phyloP scores from a whole-genome alignment of 2,797 vertebrate genomes.

The Erethizon dorsatum region DNA sequence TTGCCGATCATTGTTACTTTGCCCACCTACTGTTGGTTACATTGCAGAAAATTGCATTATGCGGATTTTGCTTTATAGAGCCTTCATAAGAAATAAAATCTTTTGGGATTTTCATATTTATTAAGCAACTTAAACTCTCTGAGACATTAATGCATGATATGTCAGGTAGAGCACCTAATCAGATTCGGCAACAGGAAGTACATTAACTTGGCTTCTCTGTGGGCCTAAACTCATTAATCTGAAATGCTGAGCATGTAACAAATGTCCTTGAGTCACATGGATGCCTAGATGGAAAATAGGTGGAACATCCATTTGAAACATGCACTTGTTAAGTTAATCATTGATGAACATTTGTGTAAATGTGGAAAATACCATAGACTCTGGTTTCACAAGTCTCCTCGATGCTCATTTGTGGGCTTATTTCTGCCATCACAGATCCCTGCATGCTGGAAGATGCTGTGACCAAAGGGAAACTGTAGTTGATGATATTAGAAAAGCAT shows the following conservation, averaged over 20 bases:
- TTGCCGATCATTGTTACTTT: conserved; percentile 77
- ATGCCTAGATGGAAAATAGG: not conserved
- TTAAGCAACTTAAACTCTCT: conserved; percentile 31
- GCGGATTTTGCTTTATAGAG: conserved; percentile 81
- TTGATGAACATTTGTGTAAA: conserved; percentile 10
- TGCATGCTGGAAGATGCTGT: not conserved
- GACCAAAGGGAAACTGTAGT: not conserved
- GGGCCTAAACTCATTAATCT: conserved; percentile 35
- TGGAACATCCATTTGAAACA: not conserved
- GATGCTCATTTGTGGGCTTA: not conserved
- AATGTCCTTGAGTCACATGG: not conserved
- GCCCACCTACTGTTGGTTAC: conserved; percentile 75
- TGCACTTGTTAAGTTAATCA: not conserved
- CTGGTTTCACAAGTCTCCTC: not conserved
- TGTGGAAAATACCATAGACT: not conserved
- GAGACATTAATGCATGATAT: not conserved
- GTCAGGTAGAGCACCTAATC: not conserved
- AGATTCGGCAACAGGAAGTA: not conserved
- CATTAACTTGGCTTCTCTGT: conserved; percentile 32
- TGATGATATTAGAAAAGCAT: not conserved
- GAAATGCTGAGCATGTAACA: not conserved
- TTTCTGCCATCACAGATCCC: not conserved
- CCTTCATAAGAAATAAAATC: conserved; percentile 74
- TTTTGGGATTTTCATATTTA: conserved; percentile 64
- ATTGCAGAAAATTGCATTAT: conserved; percentile 81